phyloP scores from a whole-genome alignment of 2,113 vertebrate species.

The Microcebus murinus region DNA sequence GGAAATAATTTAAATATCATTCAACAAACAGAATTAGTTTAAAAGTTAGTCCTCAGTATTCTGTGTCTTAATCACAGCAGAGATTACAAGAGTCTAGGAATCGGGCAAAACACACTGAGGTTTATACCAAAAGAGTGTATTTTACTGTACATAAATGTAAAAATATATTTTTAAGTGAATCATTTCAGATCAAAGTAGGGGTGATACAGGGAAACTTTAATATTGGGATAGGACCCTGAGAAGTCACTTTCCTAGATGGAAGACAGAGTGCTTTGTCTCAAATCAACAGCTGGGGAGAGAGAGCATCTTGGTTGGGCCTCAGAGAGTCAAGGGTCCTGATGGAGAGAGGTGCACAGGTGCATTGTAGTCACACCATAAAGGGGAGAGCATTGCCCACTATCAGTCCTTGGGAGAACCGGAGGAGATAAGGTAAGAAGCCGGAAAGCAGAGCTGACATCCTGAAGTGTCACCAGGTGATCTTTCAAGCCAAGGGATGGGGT shows the following conservation, averaged over 20 bases:
- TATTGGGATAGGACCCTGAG: neutral
- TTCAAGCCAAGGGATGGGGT: neutral
- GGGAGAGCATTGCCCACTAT: too few species aligned
- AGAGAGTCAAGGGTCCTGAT: neutral
- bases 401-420: neutral
- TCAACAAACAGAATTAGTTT: neutral
- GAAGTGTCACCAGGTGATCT: neutral
- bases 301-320: neutral
- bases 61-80: neutral
- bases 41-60: neutral
- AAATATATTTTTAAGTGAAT: neutral
- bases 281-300: neutral
- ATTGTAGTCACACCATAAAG: neutral
- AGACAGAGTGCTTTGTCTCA: neutral
- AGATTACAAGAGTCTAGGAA: neutral
- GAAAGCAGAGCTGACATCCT: neutral
- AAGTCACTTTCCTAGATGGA: neutral
- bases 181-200: neutral
- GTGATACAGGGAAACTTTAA: neutral
- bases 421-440: neutral
- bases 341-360: neutral
- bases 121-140: neutral
- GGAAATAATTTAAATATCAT: neutral
- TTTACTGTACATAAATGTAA: neutral
- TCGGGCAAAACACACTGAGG: neutral